A percentile compares a stretch with the other conserved stretches of the same genome.
Conservation (phyloP, 2,113 vertebrate genomes). For the Myotis lucifugus region DNA sequence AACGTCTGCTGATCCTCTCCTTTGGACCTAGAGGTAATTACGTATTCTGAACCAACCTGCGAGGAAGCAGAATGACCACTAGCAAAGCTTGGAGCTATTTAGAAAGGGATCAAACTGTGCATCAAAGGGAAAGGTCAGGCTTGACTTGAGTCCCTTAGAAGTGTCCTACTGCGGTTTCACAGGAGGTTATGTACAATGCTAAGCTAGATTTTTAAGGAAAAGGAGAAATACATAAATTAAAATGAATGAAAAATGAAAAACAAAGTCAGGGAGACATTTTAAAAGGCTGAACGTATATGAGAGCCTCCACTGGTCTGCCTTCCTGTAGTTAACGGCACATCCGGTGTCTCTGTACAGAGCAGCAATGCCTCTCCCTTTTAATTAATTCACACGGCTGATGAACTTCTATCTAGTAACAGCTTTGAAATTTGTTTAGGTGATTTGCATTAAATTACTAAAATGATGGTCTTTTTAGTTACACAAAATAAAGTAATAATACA, state of each 20-base stretch:
- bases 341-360: neutral
- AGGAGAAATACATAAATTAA: neutral
- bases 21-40: constrained; percentile 60
- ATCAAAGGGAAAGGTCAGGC: neutral
- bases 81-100: neutral
- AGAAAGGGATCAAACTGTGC: neutral
- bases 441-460: constrained; percentile 33
- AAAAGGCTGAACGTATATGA: neutral
- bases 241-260: constrained; percentile 38
- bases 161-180: neutral
- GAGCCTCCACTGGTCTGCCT: neutral
- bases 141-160: neutral
- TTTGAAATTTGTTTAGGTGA: neutral
- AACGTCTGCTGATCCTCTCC: constrained; percentile 67
- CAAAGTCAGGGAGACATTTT: neutral
- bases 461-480: constrained; percentile 31
- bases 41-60: constrained; percentile 26
- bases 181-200: neutral
- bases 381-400: neutral
- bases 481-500: neutral
- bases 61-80: neutral
- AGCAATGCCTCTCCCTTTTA: neutral
- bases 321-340: neutral
- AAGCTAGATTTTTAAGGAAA: constrained; percentile 1
- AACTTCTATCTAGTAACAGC: neutral